phyloP scores from a whole-genome alignment of 2,797 vertebrate species.

The Eptatretus atami region DNA sequence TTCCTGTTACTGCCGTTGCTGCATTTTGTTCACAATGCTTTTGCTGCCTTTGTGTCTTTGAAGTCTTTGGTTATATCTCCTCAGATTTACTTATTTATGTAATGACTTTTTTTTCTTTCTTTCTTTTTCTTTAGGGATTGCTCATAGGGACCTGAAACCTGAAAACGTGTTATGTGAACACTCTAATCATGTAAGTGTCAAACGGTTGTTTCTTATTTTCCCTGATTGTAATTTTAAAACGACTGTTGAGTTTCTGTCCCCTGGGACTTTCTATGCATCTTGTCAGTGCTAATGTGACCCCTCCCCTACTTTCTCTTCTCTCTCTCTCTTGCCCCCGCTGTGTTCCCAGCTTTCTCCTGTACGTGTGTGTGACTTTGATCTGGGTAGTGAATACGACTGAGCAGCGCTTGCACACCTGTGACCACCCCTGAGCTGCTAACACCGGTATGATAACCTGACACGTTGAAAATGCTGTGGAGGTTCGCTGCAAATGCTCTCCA shows the following conservation, averaged over 20 bases:
- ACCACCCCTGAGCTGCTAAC: constrained; percentile 87
- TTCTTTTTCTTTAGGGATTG: constrained; percentile 35
- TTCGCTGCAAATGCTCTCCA: too few relatives aligned
- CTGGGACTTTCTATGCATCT: too few relatives aligned
- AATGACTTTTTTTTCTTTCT: not conserved
- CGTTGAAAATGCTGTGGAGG: too few relatives aligned
- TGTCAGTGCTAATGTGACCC: too few relatives aligned
- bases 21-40: too few relatives aligned
- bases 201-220: not conserved
- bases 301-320: too few relatives aligned
- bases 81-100: not conserved
- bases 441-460: constrained; percentile 27
- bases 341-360: constrained; percentile 49
- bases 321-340: not conserved
- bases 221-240: too few relatives aligned
- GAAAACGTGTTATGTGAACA: constrained; percentile 88
- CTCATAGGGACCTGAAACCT: constrained; percentile 77
- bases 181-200: constrained; percentile 33
- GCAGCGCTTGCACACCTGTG: constrained; percentile 77
- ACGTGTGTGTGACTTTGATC: constrained; percentile 86
- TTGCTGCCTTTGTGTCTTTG: too few relatives aligned
- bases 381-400: constrained; percentile 82
- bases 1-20: too few relatives aligned
- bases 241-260: too few relatives aligned
- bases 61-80: not conserved